Percentiles rank a stretch among this genome's conserved stretches.
phyloP scores from a whole-genome alignment of 53 echinoderm and acorn worm genomes.

The Antedon mediterranea region DNA sequence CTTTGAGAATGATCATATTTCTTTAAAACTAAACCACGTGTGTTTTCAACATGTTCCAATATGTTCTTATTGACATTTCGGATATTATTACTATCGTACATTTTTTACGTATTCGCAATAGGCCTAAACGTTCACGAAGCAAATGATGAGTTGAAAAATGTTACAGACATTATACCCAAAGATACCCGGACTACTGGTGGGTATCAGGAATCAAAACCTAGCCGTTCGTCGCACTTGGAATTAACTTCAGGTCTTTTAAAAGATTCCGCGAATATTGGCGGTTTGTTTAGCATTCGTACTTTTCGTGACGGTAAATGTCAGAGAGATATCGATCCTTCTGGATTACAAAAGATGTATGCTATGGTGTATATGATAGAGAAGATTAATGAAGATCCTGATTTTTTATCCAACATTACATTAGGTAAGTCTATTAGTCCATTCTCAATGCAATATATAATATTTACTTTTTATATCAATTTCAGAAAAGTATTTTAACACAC shows the following conservation, averaged over 20 bases:
- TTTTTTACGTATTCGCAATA: neutral
- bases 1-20: too few relatives aligned
- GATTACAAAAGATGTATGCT: constrained; percentile 83
- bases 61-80: neutral
- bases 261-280: constrained; percentile 32
- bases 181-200: too few relatives aligned
- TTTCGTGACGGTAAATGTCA: constrained; percentile 23
- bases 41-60: too few relatives aligned
- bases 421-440: constrained; percentile 70
- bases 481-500: too few relatives aligned
- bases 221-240: too few relatives aligned
- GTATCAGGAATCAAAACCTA: too few relatives aligned
- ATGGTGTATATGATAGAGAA: constrained; percentile 73
- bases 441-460: too few relatives aligned
- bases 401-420: constrained; percentile 60
- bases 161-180: too few relatives aligned
- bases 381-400: constrained; percentile 42
- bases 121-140: neutral
- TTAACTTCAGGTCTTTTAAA: too few relatives aligned
- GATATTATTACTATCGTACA: neutral
- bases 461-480: too few relatives aligned
- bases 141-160: neutral
- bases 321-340: constrained; percentile 38
- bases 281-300: constrained; percentile 59
- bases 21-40: too few relatives aligned